These are phyloP conservation scores for Peromyscus leucopus DNA, from an alignment of 2,113 vertebrate species.

Conservation along the genomic window DNA sequence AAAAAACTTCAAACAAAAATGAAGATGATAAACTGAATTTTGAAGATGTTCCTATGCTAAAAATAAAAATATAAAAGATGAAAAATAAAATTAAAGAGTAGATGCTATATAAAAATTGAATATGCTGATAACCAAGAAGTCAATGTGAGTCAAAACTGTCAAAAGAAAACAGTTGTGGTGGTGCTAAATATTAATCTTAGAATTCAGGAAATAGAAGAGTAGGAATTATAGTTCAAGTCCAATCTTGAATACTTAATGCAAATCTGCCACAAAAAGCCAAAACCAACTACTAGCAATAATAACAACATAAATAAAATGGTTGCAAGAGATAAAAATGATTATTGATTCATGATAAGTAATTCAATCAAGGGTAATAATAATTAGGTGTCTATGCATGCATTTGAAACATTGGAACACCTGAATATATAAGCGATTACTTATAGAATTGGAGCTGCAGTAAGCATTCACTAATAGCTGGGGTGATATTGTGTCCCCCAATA, in stretches of 20 bases:
- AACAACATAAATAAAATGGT: not conserved
- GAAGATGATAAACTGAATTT: not conserved
- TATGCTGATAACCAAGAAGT: not conserved
- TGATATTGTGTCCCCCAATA: too few species aligned
- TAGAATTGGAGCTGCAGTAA: not conserved
- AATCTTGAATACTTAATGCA: not conserved
- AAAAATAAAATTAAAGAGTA: not conserved
- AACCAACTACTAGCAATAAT: not conserved
- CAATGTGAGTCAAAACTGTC: not conserved
- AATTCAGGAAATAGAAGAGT: not conserved
- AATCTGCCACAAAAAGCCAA: not conserved
- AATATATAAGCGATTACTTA: not conserved
- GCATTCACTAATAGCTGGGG: not conserved
- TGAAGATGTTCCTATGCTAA: not conserved
- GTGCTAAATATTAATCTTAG: not conserved
- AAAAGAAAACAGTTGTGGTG: not conserved
- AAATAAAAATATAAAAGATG: not conserved
- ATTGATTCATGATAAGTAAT: not conserved
- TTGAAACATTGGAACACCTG: not conserved
- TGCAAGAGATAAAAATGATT: not conserved
- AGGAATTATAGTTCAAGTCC: not conserved
- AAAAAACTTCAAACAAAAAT: not conserved
- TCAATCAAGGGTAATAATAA: not conserved
- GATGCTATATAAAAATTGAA: not conserved
- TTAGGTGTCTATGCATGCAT: too few species aligned